Base-by-base conservation (phyloP, 2,113 vertebrate species). In the Ictalurus punctatus region DNA sequence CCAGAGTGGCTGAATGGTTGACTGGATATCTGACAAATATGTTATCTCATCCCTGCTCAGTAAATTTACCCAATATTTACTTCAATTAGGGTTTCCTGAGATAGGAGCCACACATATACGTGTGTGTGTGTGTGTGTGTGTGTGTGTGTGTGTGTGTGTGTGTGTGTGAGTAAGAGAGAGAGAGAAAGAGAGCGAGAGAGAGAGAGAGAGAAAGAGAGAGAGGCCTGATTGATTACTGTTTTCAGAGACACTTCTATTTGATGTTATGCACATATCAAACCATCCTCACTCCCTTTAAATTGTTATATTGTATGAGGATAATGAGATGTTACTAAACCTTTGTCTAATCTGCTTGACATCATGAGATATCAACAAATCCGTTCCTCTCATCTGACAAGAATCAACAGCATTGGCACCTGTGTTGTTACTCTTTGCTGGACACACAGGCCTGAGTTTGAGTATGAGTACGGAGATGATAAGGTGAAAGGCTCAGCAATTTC, bases 41-140 rank as follows among this genome's bases (percentile, higher is more conserved):
- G 93, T 95, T 95, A 95, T 95, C 94, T 94, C 92, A 89, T 93
- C 89, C 91, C 93, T 93, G 91, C 94, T 93, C 90, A 93, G 94
- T 95, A 94, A 83, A 95, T 96, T 95, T 95, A 94, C 92, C 93
- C 92, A 95, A 95, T 96, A 96, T 96, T 96, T 95, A 92, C 94
- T 95, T 94, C 93, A 95, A 96, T 95, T 96, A 95, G 93, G 89
- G 94, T 94, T 95, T 95, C 92, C 93, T 92, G 91, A 95, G 95
- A 94, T 93, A 94, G 91, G 56, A 84, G 52, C 80, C 65, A 84
- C 88, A 85, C 88, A 87, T 65, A 61, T 88, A 61, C 65, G 83
- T 58, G 83, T 71, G 87, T 86, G 40, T 78, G 86, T 58, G 82
- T 65, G 79, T 81, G 78, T 56, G 59, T 69, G 61, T 82, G 59